A percentile compares a stretch with the other conserved stretches of the same genome.
phyloP scores from a whole-genome alignment of 2,888 invertebrate species.

The Margaritifera margaritifera region DNA sequence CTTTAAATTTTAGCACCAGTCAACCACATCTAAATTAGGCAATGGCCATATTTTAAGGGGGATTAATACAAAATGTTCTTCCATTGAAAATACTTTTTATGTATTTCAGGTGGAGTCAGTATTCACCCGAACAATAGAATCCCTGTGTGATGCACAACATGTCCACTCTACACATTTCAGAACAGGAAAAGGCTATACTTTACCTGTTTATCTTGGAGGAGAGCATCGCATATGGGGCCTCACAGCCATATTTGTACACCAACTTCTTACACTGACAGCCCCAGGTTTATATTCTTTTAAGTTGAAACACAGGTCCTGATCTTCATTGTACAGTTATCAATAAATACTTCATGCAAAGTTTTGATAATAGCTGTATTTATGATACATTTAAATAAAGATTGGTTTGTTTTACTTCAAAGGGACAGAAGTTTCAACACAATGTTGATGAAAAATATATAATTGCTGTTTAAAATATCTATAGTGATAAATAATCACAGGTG shows the following conservation, averaged over 20 bases:
- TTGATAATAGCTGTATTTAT: too few relatives aligned
- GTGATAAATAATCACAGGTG: too few relatives aligned
- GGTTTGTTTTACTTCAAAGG: too few relatives aligned
- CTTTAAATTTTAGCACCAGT: too few relatives aligned
- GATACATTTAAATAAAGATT: too few relatives aligned
- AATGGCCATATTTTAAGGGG: neutral
- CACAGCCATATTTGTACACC: constrained; percentile 70
- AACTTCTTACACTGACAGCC: constrained; percentile 57
- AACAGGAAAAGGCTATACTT: constrained; percentile 52
- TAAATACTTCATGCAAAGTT: too few relatives aligned
- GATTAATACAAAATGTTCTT: neutral
- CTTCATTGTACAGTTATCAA: too few relatives aligned
- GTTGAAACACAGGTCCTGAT: constrained; percentile 43
- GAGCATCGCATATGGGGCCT: constrained; percentile 72
- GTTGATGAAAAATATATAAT: too few relatives aligned
- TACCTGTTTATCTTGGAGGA: constrained; percentile 61
- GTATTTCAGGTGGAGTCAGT: constrained; percentile 74
- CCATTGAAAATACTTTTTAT: constrained; percentile 3
- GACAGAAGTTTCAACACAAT: too few relatives aligned
- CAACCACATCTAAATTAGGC: neutral
- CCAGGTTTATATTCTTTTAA: constrained; percentile 61
- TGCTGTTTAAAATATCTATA: too few relatives aligned
- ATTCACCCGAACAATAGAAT: constrained; percentile 52
- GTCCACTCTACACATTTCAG: constrained; percentile 55
- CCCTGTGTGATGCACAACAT: constrained; percentile 52